Conservation (phyloP, 2,888 invertebrate genomes). For the Mythimna lalbum region DNA sequence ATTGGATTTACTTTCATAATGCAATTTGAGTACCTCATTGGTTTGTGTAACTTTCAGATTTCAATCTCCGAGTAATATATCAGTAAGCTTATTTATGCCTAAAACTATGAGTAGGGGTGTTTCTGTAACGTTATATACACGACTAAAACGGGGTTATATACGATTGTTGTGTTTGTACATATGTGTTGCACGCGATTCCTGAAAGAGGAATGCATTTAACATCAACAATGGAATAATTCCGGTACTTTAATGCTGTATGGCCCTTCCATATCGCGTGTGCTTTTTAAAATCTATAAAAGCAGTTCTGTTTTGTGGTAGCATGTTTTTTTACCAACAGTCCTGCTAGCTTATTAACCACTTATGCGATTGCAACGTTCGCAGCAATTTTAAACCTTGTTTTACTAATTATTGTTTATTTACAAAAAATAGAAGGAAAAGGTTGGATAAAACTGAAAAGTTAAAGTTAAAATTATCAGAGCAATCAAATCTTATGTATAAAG, state of each 20-base stretch:
- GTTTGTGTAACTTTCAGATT: slow-evolving; percentile 44
- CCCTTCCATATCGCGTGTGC: slow-evolving; percentile 81
- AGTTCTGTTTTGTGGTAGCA: slow-evolving; percentile 35
- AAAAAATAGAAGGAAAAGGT: not conserved
- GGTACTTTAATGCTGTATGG: slow-evolving; percentile 83
- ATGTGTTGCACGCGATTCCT: slow-evolving; percentile 82
- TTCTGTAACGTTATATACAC: slow-evolving; percentile 2
- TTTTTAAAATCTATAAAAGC: slow-evolving; percentile 74
- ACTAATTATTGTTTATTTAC: slow-evolving; percentile 32
- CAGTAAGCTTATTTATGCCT: slow-evolving; percentile 10
- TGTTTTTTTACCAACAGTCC: slow-evolving; percentile 37
- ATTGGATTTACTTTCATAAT: slow-evolving; percentile 47
- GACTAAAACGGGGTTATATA: slow-evolving; percentile 27
- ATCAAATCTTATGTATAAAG: too few relatives aligned
- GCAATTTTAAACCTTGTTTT: slow-evolving; percentile 26
- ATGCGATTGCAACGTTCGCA: slow-evolving; percentile 28
- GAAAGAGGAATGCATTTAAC: slow-evolving; percentile 86
- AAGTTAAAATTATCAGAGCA: slow-evolving; percentile 1
- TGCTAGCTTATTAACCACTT: slow-evolving; percentile 43
- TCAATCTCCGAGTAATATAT: slow-evolving; percentile 26
- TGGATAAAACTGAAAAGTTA: slow-evolving; percentile 13
- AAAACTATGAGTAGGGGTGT: slow-evolving; percentile 2
- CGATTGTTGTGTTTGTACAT: slow-evolving; percentile 70
- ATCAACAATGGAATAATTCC: slow-evolving; percentile 84
- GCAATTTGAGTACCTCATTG: not conserved